Conservation (phyloP, 2,797 vertebrate species). For the Ctenosaura bakeri region DNA sequence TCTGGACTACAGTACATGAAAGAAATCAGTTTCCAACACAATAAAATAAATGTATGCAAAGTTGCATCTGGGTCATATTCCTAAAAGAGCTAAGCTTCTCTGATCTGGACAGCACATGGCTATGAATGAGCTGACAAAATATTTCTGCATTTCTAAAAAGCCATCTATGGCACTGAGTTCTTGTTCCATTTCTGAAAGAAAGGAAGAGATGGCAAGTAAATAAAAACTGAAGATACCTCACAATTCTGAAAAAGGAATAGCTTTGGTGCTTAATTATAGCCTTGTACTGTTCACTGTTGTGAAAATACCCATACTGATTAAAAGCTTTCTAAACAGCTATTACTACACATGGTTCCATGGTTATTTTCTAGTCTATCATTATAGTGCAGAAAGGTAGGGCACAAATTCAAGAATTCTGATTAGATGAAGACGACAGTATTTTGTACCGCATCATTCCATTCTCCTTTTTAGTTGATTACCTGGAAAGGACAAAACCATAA, state of each 20-base stretch:
- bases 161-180: neutral
- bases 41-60: no score
- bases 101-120: neutral
- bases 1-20: no score
- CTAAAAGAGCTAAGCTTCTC: neutral
- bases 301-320: conserved; percentile 10
- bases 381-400: conserved; percentile 21
- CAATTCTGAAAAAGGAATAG: conserved; percentile 29
- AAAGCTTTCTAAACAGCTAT: conserved; percentile 38
- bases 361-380: conserved; percentile 56
- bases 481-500: neutral
- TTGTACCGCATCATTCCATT: conserved; percentile 2
- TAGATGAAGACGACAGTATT: neutral
- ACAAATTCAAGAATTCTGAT: neutral
- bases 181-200: neutral
- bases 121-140: neutral
- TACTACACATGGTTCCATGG: neutral
- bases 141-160: neutral
- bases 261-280: conserved; percentile 12
- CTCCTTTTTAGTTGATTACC: neutral
- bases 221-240: neutral
- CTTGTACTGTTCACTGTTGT: neutral
- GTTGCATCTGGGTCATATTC: no score
- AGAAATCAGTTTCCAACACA: no score
- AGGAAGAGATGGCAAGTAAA: neutral